A percentile compares a stretch with the other conserved stretches of the same genome.
Evolutionary conservation across 1,140 invertebrate genomes (phyloP).

Genomic region (Oscheius sp.): DNA sequence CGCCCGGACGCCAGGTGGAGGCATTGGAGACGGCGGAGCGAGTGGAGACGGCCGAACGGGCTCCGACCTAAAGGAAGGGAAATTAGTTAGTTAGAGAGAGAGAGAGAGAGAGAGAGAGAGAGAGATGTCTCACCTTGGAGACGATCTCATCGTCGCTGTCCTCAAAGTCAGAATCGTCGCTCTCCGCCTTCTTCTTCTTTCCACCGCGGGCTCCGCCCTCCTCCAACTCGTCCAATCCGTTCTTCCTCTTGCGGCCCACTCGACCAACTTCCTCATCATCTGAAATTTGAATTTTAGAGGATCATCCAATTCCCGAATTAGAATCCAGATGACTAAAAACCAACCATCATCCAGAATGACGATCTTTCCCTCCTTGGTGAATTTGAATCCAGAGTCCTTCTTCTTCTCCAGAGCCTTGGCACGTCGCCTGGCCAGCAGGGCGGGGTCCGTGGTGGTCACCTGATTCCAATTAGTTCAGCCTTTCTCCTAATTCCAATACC

Average conservation of each 20-base stretch:
- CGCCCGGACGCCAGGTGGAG: constrained; percentile 16
- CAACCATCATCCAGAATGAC: constrained; percentile 32
- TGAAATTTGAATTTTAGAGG: constrained; percentile 6
- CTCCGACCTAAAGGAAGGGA: neutral
- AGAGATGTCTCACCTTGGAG: constrained; percentile 5
- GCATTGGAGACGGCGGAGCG: neutral
- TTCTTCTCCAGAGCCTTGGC: constrained; percentile 28
- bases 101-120: neutral
- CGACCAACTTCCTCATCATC: constrained; percentile 20
- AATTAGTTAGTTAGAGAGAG: neutral
- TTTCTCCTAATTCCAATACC: constrained; percentile 22
- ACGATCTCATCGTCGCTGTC: constrained; percentile 20
- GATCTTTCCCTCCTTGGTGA: constrained; percentile 39
- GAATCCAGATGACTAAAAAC: constrained; percentile 6
- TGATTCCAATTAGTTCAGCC: constrained; percentile 7
- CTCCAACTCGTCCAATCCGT: constrained; percentile 10
- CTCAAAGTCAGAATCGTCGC: constrained; percentile 21
- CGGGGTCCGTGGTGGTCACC: constrained; percentile 26
- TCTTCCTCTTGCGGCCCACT: constrained; percentile 23
- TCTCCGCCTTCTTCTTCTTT: constrained; percentile 16
- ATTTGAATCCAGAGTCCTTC: constrained; percentile 40
- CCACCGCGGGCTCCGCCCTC: constrained; percentile 14
- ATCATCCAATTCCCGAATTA: no score
- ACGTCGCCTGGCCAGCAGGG: neutral
- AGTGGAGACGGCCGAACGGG: neutral